Base-by-base conservation (phyloP, 2,888 invertebrate species). In the Eilema griseolum region DNA sequence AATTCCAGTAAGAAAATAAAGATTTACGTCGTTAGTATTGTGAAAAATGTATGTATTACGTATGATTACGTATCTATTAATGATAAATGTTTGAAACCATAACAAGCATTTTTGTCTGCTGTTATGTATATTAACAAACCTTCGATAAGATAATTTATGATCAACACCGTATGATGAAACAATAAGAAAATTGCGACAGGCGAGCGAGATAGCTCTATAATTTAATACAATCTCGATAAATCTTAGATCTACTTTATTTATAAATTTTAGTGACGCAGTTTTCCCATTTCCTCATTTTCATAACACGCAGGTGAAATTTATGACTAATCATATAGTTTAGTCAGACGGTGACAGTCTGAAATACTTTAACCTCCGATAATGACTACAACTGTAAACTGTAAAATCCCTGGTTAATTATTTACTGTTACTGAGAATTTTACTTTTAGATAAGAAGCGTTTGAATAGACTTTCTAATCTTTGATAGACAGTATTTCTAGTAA, bases 141-240 rank as follows among this genome's bases (percentile, higher is more conserved):
- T 23, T 31, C 28, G 70, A 70, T 70, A 66, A 70, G 61, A 70
- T 66, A 41, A 66, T 28, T 66, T 28, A 7, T 70, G 52, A 65
- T 61, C 61, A 26, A 56, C 65, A 33, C 20, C 24, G 33, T 46
- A 65, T 69, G 69, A 69, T 67, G 71, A 67, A 67, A 71, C 24
- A 63, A n/a, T 67, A 46, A 2, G 7, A 46, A 16, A 46, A 52
- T 61, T 62, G 5, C 24, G n/a, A 37, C 14, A 26, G 20, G 20
- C 11, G 2, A 24, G 20, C 11, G 2, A 24, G 24, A 59, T 7
- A 59, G n/a, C n/a, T n/a, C n/a, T n/a, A 12, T 24, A 24, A 12
- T 24, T 26, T n/a, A 10, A 52, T n/a, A 52, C 20, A 46, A 46
- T n/a, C 20, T n/a, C 8, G n/a, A n/a, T 7, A 3, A 52, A 10